Evolutionary conservation across 2,113 vertebrate species (phyloP).

Genomic region (Rhea pennata): DNA sequence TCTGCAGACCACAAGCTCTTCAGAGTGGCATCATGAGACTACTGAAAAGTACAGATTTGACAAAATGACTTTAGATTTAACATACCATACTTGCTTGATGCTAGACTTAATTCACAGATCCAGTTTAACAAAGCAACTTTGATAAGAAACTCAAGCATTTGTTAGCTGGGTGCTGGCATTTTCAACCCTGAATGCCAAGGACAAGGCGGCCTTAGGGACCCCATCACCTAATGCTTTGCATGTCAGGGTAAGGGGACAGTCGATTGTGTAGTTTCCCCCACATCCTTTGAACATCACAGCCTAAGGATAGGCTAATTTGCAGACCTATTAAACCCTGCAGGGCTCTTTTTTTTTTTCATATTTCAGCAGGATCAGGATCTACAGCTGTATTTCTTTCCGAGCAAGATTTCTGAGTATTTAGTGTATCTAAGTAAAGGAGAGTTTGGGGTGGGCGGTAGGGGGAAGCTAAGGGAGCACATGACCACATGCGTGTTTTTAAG

Average conservation of each 20-base stretch:
- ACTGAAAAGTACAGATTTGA: background rate
- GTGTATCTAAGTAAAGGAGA: background rate
- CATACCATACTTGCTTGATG: background rate
- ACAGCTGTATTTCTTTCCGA: background rate
- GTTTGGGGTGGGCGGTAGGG: no score
- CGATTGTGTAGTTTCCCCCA: accelerated
- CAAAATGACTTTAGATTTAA: background rate
- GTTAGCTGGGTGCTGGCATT: background rate
- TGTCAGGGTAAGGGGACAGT: accelerated
- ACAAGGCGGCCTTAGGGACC: background rate
- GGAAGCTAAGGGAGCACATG: no score
- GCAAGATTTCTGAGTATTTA: background rate
- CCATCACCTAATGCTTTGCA: background rate
- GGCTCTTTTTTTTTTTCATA: background rate
- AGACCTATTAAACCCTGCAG: background rate
- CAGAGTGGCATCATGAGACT: background rate
- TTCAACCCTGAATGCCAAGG: background rate
- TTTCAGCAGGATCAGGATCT: background rate
- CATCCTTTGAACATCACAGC: background rate
- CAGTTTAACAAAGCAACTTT: background rate
- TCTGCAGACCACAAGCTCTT: background rate
- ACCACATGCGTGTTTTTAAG: background rate
- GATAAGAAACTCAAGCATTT: background rate
- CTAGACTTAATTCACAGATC: background rate
- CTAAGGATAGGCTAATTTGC: background rate